A percentile compares a stretch with the other conserved stretches of the same genome.
Conservation (phyloP, 2,113 vertebrate species). For the Kryptolebias marmoratus region DNA sequence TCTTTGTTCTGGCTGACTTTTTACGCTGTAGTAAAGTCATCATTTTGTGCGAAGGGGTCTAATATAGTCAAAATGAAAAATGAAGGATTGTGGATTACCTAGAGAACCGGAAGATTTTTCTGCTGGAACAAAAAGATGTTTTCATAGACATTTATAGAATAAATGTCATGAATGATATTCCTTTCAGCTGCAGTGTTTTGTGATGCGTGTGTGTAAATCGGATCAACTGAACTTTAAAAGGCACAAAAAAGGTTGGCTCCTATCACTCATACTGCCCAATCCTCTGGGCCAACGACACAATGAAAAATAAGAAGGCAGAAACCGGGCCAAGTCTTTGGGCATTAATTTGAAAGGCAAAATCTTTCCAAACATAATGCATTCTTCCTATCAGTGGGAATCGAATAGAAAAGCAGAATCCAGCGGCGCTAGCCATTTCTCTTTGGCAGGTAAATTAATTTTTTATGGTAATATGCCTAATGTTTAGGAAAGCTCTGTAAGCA, state of each 20-base stretch:
- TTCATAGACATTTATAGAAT: not conserved
- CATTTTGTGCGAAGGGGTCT: too few relatives aligned
- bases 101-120: not conserved
- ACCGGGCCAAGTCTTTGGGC: not conserved
- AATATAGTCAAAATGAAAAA: not conserved
- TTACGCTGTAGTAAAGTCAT: too few relatives aligned
- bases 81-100: not conserved
- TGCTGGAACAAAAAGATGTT: not conserved
- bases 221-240: constrained; percentile 3
- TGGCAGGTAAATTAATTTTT: constrained; percentile 46
- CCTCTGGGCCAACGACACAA: not conserved
- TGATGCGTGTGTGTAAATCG: not conserved
- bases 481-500: constrained; percentile 59
- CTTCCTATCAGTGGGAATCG: constrained; percentile 7
- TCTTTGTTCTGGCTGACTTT: too few relatives aligned
- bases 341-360: constrained; percentile 27
- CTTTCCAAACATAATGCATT: constrained; percentile 12
- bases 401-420: constrained; percentile 17
- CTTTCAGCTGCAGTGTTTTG: not conserved
- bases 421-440: constrained; percentile 21
- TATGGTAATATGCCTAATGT: constrained; percentile 44
- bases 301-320: constrained; percentile 12
- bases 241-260: not conserved
- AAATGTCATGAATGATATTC: not conserved
- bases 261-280: not conserved